These are phyloP conservation scores for Glareola pratincola DNA, from an alignment of 2,113 vertebrate genomes.

Conservation along the genomic window DNA sequence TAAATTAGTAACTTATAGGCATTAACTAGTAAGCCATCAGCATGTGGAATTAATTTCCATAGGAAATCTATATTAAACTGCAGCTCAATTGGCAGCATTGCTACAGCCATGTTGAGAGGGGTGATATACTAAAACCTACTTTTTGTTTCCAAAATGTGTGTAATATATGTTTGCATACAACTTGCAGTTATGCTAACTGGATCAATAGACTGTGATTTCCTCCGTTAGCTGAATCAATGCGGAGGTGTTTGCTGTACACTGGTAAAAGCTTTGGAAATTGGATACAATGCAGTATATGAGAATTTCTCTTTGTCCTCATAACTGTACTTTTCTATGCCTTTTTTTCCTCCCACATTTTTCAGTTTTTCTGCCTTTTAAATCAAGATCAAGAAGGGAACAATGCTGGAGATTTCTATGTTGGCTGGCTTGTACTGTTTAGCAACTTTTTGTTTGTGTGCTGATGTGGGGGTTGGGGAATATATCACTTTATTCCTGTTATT, in stretches of 20 bases:
- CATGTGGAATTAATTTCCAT: slow-evolving; percentile 52
- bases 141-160: background rate
- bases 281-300: background rate
- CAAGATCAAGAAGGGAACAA: slow-evolving; percentile 21
- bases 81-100: slow-evolving; percentile 23
- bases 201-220: background rate
- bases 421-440: slow-evolving; percentile 13
- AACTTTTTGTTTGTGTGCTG: slow-evolving; percentile 29
- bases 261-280: background rate
- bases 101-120: background rate
- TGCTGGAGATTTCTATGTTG: slow-evolving; percentile 14
- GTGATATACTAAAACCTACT: background rate
- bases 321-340: background rate
- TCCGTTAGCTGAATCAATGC: background rate
- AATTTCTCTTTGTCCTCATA: background rate
- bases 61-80: slow-evolving; percentile 44
- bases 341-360: background rate
- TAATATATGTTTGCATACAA: background rate
- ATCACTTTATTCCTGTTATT: slow-evolving; percentile 1
- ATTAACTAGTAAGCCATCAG: slow-evolving; percentile 27
- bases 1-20: background rate
- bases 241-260: background rate
- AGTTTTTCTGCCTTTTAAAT: background rate
- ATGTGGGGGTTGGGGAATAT: background rate
- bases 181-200: background rate